Percentiles rank a stretch among this genome's conserved stretches.
phyloP scores from a whole-genome alignment of 2,113 vertebrate genomes.

The Sitta europaea region DNA sequence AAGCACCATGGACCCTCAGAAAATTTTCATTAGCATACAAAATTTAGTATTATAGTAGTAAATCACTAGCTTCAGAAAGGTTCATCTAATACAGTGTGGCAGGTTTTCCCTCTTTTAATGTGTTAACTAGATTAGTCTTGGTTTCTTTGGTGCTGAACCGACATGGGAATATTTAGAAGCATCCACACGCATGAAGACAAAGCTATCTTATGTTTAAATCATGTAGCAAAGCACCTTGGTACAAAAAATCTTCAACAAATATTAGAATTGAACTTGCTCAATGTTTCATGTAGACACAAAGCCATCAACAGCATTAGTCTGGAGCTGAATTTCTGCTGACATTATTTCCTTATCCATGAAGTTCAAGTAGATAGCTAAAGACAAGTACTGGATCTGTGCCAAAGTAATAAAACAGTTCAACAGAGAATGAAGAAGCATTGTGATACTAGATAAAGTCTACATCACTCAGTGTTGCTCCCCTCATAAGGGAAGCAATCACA shows the following conservation, averaged over 20 bases:
- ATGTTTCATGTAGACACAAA: not conserved
- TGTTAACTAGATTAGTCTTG: not conserved
- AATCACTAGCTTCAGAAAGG: not conserved
- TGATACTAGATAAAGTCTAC: not conserved
- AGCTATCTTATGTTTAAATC: not conserved
- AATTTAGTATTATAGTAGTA: not conserved
- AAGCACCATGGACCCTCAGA: not conserved
- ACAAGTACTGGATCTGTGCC: not conserved
- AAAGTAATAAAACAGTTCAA: not conserved
- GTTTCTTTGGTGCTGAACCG: not conserved
- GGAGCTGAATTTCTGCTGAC: not conserved
- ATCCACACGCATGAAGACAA: not conserved
- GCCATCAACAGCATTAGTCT: not conserved
- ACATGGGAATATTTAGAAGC: not conserved
- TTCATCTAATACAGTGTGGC: not conserved
- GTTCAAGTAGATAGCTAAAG: not conserved
- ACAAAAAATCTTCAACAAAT: not conserved
- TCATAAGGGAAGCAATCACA: not conserved
- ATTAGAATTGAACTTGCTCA: not conserved
- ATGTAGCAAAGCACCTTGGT: not conserved
- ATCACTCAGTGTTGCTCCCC: not conserved
- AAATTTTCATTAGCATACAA: not conserved
- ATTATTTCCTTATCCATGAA: not conserved
- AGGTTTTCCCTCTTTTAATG: not conserved
- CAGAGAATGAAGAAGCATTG: not conserved